Conservation (phyloP, 1,140 invertebrate genomes). For the Trachelipus rathkii region DNA sequence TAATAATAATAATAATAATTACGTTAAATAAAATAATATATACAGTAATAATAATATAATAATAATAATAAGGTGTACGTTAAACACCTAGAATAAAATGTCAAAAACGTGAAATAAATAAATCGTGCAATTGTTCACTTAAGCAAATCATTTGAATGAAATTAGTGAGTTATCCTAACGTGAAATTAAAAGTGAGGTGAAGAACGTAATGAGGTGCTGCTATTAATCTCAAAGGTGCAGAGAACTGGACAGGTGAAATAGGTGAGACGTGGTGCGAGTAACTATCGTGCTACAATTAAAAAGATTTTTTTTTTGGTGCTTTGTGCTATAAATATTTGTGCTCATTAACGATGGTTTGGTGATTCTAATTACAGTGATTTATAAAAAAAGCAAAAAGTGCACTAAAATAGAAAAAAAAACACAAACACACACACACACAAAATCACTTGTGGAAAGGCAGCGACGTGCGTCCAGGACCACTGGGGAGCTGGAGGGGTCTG, state of each 20-base stretch:
- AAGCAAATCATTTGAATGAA: background rate
- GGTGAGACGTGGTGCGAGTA: background rate
- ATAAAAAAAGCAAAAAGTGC: background rate
- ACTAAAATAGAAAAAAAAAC: background rate
- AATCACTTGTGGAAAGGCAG: background rate
- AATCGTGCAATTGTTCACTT: too few relatives aligned
- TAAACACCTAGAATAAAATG: too few relatives aligned
- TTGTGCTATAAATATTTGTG: background rate
- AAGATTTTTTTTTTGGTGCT: background rate
- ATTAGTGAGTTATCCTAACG: background rate
- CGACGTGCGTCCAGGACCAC: constrained; percentile 3
- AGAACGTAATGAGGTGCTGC: background rate
- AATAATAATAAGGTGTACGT: too few relatives aligned
- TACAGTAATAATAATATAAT: too few relatives aligned
- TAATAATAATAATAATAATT: too few relatives aligned
- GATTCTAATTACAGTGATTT: too few relatives aligned
- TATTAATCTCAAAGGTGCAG: constrained; percentile 9
- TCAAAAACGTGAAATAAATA: too few relatives aligned
- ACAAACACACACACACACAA: background rate
- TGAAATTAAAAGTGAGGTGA: background rate
- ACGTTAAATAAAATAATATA: too few relatives aligned
- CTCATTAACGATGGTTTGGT: too few relatives aligned
- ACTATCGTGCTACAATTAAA: background rate
- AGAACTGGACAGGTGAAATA: background rate
- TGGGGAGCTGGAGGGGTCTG: background rate